phyloP scores from a whole-genome alignment of 2,113 vertebrate genomes.

The Otolemur garnettii region DNA sequence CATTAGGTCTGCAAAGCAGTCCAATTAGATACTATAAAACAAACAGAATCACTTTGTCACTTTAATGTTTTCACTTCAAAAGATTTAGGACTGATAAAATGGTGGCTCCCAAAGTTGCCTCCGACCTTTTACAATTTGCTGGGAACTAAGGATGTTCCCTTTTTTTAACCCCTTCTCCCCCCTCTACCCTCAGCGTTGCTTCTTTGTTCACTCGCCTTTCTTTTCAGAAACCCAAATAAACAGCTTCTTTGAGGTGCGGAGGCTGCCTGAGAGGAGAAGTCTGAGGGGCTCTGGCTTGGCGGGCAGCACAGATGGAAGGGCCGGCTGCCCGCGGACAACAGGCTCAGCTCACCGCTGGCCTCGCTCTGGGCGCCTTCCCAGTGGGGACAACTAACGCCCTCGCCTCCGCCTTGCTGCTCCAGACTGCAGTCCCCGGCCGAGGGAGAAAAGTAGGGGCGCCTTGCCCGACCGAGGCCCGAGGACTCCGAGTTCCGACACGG shows the following conservation, averaged over 20 bases:
- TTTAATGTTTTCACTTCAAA: conserved; percentile 78
- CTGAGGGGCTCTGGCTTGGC: conserved; percentile 54
- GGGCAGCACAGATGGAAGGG: conserved; percentile 54
- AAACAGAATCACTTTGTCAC: conserved; percentile 82
- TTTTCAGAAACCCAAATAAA: conserved; percentile 77
- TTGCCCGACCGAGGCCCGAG: not conserved
- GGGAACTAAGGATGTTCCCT: conserved; percentile 15
- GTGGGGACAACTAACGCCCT: not conserved
- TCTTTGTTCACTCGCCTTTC: conserved; percentile 74
- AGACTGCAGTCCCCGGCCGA: not conserved
- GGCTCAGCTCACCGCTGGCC: conserved; percentile 17
- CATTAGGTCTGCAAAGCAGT: conserved; percentile 82
- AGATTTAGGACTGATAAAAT: conserved; percentile 79
- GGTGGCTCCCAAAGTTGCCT: conserved; percentile 72
- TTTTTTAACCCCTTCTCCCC: not conserved
- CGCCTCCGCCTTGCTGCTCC: not conserved
- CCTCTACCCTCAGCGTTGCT: conserved; percentile 1
- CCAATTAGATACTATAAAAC: conserved; percentile 84
- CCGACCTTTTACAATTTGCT: conserved; percentile 53
- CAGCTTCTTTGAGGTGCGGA: conserved; percentile 73
- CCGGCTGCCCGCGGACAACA: conserved; percentile 32
- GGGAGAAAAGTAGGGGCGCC: no score
- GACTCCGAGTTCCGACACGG: not conserved
- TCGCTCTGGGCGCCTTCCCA: not conserved
- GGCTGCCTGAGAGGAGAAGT: conserved; percentile 54